phyloP scores from a whole-genome alignment of 1,140 invertebrate genomes.

The Daktulosphaira vitifoliae region DNA sequence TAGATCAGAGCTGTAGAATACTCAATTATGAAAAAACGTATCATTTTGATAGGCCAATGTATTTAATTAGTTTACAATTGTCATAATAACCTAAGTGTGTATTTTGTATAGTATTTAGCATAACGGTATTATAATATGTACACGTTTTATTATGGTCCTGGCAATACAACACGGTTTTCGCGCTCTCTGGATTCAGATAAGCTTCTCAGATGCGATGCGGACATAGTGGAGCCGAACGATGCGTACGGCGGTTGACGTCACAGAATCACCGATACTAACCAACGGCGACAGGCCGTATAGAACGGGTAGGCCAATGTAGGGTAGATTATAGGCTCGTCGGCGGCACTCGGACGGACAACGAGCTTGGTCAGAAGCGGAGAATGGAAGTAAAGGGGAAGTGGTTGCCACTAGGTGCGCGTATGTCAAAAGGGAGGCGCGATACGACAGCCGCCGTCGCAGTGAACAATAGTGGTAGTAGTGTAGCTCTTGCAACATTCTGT shows the following conservation, averaged over 20 bases:
- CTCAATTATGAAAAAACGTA: too few relatives aligned
- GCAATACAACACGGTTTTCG: too few relatives aligned
- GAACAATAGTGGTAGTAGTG: conserved; percentile 31
- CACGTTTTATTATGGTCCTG: too few relatives aligned
- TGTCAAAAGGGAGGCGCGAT: conserved; percentile 26
- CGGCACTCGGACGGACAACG: background rate
- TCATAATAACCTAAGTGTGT: too few relatives aligned
- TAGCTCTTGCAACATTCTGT: conserved; percentile 32
- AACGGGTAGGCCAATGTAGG: background rate
- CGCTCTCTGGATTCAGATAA: conserved; percentile 15
- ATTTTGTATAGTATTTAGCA: too few relatives aligned
- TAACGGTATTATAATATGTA: too few relatives aligned
- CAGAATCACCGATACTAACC: background rate
- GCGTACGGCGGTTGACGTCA: conserved; percentile 27
- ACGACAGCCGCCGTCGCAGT: conserved; percentile 20
- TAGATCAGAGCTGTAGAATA: too few relatives aligned
- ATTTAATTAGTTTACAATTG: too few relatives aligned
- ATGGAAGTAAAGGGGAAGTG: background rate
- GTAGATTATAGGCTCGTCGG: background rate
- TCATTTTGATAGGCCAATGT: too few relatives aligned
- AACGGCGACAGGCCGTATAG: background rate
- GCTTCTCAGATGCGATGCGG: background rate
- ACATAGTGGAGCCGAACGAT: conserved; percentile 25
- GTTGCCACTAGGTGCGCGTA: conserved; percentile 25
- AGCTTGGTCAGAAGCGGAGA: background rate